Base-by-base conservation (phyloP, 2,888 invertebrate genomes). In the Cabera pusaria region DNA sequence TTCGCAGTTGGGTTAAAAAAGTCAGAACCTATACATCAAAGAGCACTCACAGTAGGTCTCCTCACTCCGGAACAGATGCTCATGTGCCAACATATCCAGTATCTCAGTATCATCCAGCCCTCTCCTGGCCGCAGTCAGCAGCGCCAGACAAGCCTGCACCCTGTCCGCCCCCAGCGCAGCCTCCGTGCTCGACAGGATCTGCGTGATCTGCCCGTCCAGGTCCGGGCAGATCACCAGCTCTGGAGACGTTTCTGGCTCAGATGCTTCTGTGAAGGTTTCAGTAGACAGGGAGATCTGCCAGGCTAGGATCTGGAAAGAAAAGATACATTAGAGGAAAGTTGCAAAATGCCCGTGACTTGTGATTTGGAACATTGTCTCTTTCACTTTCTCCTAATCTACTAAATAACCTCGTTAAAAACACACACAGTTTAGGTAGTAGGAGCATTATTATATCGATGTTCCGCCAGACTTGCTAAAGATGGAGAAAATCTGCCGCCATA, bases 101-200 rank as follows among this genome's bases (percentile, higher is more conserved):
- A 95, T 93, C 85, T 97, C 97, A 2, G 94, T 93, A 64, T 95
- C 95, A 8, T 94, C 93, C 24, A 97, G 87, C 1, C 97, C 97
- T 66, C 94, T 92, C 34, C 94, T 91, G 3, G 96, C 92, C 1
- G 94, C 93, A 0, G 94, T 92, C 39, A 96, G 82, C 43, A 96
- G 90, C 1, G 95, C 92, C 18, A 96, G 81, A 32, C 95, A 92
- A 29, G 90, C 87, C 64, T 91, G 91, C 6, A 94, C 93, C 46
- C 92, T 90, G 12, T 92, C 91, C 19, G 87, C 84, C 0, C 93
- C 93, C 25, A 95, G 84, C 28, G 93, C 92, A 1, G 90, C 90
- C 72, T 94, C 94, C 12, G 93, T 82, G 42, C 92, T 91, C 33
- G 94, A 92, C 39, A 96, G 82, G 72, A 95, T 92, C 65, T 86